Conservation (phyloP, 2,797 vertebrate genomes). For the Malurus leucopterus region DNA sequence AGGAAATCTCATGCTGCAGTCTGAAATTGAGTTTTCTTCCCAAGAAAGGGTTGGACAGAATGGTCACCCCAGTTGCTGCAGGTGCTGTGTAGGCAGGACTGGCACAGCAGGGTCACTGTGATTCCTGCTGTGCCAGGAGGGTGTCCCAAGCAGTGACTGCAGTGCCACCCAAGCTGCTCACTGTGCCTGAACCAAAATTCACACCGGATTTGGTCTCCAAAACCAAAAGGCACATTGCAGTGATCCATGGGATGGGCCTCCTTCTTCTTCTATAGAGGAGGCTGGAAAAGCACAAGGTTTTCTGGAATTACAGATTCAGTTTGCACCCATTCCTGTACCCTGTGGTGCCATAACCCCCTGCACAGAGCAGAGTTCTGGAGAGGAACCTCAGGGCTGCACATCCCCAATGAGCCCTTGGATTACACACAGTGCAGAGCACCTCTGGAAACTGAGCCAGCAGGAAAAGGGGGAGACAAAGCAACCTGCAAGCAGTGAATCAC, state of each 20-base stretch:
- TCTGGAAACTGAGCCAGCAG: not conserved
- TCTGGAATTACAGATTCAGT: not conserved
- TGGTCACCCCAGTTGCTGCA: not conserved
- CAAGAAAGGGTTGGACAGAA: not conserved
- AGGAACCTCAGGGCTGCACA: not conserved
- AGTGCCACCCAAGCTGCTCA: not conserved
- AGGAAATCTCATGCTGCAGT: not conserved
- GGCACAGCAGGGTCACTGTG: not conserved
- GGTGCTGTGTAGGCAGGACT: not conserved
- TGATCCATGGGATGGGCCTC: not conserved
- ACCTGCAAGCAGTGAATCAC: not conserved
- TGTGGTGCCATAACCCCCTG: too few species aligned
- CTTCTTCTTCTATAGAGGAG: not conserved
- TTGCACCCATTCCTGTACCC: not conserved
- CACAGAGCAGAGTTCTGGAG: not conserved
- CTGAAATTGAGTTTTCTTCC: not conserved
- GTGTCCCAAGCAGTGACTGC: not conserved
- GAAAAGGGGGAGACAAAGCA: not conserved
- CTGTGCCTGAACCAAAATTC: not conserved
- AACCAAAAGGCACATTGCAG: not conserved
- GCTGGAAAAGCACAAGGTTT: not conserved
- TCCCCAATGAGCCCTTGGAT: accelerated
- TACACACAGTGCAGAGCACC: not conserved
- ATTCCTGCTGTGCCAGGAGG: not conserved
- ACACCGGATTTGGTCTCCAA: not conserved